phyloP scores from a whole-genome alignment of 2,113 vertebrate species.

The Paramormyrops kingsleyae region DNA sequence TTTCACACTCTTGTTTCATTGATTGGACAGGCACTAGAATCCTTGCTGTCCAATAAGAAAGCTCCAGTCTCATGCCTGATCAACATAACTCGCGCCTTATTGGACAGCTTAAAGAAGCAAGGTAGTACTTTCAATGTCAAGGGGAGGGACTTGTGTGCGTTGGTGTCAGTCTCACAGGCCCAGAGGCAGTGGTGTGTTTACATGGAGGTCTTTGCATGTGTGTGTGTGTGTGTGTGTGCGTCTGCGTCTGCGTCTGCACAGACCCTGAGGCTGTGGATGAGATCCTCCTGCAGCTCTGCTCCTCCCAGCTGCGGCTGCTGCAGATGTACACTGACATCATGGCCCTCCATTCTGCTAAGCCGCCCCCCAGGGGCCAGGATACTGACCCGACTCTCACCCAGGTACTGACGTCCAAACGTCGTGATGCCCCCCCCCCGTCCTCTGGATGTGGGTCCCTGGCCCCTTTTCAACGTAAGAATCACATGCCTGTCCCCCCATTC shows the following conservation, averaged over 20 bases:
- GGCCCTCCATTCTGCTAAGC: constrained; percentile 60
- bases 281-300: constrained; percentile 77
- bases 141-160: not conserved
- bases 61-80: constrained; percentile 76
- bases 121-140: constrained; percentile 53
- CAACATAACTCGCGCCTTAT: constrained; percentile 68
- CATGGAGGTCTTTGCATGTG: not conserved
- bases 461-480: not conserved
- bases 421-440: not conserved
- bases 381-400: constrained; percentile 27
- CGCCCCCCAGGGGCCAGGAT: constrained; percentile 13
- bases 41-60: constrained; percentile 72
- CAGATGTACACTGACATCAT: constrained; percentile 80
- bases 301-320: constrained; percentile 75
- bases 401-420: constrained; percentile 30
- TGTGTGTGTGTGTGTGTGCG: constrained; percentile 24
- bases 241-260: constrained; percentile 43
- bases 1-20: constrained; percentile 16
- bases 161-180: not conserved
- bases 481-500: not conserved
- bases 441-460: not conserved
- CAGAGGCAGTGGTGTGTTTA: not conserved
- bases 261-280: constrained; percentile 79
- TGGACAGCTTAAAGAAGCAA: constrained; percentile 74
- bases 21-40: constrained; percentile 78